Evolutionary conservation across 2,797 vertebrate species (phyloP).

Genomic region (Caiman crocodilus): DNA sequence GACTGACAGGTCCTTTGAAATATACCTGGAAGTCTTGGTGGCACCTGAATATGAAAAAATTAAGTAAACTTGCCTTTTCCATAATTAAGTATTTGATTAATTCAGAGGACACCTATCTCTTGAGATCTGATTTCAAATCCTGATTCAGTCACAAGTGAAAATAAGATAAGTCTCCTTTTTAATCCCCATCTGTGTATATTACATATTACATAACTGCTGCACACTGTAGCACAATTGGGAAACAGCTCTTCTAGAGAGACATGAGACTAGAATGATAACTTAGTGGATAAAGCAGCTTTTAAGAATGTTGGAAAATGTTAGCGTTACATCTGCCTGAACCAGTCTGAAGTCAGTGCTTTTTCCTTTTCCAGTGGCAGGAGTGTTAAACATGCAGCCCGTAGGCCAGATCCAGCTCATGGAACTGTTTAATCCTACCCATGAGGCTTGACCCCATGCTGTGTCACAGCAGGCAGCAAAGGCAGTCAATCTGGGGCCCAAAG

Average conservation of each 20-base stretch:
- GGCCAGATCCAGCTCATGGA: too few relatives aligned
- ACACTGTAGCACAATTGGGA: rapidly evolving
- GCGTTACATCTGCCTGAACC: not conserved
- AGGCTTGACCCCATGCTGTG: too few relatives aligned
- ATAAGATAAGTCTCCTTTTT: not conserved
- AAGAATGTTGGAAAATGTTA: not conserved
- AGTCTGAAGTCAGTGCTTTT: not conserved
- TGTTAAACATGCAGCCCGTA: too few relatives aligned
- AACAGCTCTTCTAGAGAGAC: not conserved
- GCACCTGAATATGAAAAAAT: not conserved
- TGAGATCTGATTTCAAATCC: not conserved
- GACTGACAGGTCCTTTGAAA: not conserved
- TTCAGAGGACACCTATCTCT: not conserved
- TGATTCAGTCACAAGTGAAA: not conserved
- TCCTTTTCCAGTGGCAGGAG: not conserved
- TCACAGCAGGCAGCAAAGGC: too few relatives aligned
- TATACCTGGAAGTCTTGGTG: not conserved
- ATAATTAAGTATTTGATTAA: not conserved
- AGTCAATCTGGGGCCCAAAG: too few relatives aligned
- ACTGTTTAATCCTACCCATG: too few relatives aligned
- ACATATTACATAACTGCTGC: not conserved
- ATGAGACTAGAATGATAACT: not conserved
- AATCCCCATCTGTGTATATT: not conserved
- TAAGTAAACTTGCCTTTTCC: not conserved
- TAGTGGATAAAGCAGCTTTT: not conserved